These are phyloP conservation scores for Xiphophorus couchianus DNA, from an alignment of 2,113 vertebrate species.

Conservation along the genomic window DNA sequence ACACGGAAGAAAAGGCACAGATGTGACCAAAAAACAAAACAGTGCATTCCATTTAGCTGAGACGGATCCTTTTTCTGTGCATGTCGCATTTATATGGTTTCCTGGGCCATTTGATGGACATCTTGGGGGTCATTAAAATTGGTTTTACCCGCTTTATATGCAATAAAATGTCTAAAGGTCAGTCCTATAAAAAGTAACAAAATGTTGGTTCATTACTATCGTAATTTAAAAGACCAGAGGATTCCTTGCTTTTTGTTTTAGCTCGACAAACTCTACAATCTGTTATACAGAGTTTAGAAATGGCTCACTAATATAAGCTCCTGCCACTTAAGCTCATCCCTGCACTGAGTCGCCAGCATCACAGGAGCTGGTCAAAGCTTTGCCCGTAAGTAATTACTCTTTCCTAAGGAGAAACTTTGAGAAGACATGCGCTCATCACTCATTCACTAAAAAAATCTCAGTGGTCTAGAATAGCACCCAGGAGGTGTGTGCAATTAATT, in stretches of 20 bases:
- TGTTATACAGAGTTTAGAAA: background rate
- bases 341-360: constrained; percentile 46
- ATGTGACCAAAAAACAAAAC: constrained; percentile 2
- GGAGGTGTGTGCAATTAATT: constrained; percentile 78
- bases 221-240: background rate
- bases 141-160: constrained; percentile 11
- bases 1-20: constrained; percentile 3
- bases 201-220: background rate
- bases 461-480: constrained; percentile 67
- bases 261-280: too few relatives aligned
- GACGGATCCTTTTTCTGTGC: background rate
- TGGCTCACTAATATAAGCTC: background rate
- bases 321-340: background rate
- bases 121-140: background rate
- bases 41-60: constrained; percentile 21
- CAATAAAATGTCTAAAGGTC: background rate
- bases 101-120: background rate
- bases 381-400: constrained; percentile 67
- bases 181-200: background rate
- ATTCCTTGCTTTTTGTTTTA: background rate
- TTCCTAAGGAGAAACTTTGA: constrained; percentile 50
- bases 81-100: constrained; percentile 3
- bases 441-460: constrained; percentile 64
- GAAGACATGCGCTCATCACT: constrained; percentile 73
- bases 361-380: constrained; percentile 53